Conservation (phyloP, 2,888 invertebrate genomes). For the Drosophila pegasa region DNA sequence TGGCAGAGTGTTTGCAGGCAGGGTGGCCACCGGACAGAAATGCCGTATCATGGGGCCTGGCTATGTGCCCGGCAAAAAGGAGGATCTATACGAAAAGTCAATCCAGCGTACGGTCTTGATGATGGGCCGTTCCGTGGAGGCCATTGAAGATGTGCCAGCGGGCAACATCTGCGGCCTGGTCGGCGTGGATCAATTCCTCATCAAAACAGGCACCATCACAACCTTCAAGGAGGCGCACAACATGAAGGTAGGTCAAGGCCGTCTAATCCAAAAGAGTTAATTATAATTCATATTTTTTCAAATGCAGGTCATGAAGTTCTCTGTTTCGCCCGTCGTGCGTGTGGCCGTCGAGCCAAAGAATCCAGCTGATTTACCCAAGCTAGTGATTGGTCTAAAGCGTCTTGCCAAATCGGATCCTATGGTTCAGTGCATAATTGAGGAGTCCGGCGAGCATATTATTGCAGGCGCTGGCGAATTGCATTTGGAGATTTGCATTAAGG, state of each 20-base stretch:
- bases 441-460: constrained; percentile 99
- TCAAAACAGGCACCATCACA: constrained; percentile 99
- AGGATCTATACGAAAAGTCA: constrained; percentile 99
- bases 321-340: constrained; percentile 99
- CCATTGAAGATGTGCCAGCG: constrained; percentile 99
- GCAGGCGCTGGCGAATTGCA: constrained; percentile 99
- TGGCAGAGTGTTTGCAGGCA: constrained; percentile 99
- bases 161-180: constrained; percentile 99
- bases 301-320: constrained; percentile 98
- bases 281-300: not conserved
- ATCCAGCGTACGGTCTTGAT: constrained; percentile 99
- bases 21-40: constrained; percentile 94
- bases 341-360: constrained; percentile 99
- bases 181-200: constrained; percentile 99
- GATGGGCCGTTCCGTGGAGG: constrained; percentile 99
- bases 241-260: constrained; percentile 88
- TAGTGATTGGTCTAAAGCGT: constrained; percentile 99
- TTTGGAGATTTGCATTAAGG: constrained; percentile 99
- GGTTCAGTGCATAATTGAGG: constrained; percentile 99
- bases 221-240: constrained; percentile 99
- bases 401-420: constrained; percentile 99
- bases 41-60: constrained; percentile 99
- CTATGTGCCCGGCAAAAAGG: constrained; percentile 98
- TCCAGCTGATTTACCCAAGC: constrained; percentile 99
- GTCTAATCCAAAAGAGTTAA: not conserved